phyloP scores from a whole-genome alignment of 1,140 invertebrate genomes.

The Palaemon carinicauda region DNA sequence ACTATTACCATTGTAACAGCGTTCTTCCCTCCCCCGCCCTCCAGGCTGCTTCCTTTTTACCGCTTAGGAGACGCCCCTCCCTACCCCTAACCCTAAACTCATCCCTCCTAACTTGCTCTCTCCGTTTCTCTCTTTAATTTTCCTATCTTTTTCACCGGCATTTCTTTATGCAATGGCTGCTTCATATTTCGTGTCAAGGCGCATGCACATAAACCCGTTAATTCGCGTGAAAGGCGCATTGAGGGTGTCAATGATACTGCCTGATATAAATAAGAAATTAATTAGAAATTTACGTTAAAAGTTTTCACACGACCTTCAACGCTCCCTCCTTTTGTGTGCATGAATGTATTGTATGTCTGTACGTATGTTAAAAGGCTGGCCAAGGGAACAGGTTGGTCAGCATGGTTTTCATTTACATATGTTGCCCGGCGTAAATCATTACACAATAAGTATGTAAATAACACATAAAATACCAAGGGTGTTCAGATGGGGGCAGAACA shows the following conservation, averaged over 20 bases:
- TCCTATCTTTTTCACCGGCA: too few relatives aligned
- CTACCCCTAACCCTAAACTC: too few relatives aligned
- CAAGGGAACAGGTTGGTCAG: too few relatives aligned
- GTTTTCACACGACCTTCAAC: neutral
- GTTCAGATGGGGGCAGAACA: conserved; percentile 33
- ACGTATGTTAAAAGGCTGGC: too few relatives aligned
- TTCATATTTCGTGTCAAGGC: too few relatives aligned
- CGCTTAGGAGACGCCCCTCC: neutral
- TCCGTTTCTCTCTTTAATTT: neutral
- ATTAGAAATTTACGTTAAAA: neutral
- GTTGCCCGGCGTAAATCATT: conserved; percentile 56
- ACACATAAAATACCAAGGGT: conserved; percentile 54
- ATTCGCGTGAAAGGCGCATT: too few relatives aligned
- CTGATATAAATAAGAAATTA: neutral
- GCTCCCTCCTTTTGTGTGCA: too few relatives aligned
- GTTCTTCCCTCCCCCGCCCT: neutral
- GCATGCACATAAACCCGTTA: too few relatives aligned
- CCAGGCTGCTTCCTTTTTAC: neutral
- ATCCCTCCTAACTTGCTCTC: neutral
- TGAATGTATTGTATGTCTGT: too few relatives aligned
- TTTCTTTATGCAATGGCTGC: too few relatives aligned
- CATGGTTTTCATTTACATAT: conserved; percentile 44
- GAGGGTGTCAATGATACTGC: too few relatives aligned
- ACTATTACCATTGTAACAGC: conserved; percentile 38
- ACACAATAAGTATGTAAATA: conserved; percentile 59